These are phyloP conservation scores for Barypeithes pellucidus DNA, from an alignment of 2,888 invertebrate genomes.

Conservation along the genomic window DNA sequence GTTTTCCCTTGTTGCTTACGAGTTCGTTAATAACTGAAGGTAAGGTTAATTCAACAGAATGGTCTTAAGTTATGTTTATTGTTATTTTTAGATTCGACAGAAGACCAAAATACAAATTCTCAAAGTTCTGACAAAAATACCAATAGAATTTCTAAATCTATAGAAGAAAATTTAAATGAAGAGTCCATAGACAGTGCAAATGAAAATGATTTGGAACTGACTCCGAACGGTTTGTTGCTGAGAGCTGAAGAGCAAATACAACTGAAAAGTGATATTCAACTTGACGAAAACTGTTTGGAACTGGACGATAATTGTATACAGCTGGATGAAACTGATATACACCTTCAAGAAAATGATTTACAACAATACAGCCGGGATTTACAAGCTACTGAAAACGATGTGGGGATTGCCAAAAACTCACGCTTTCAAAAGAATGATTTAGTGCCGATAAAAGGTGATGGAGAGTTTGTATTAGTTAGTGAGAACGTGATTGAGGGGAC, in stretches of 20 bases:
- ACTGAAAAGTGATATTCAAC: neutral
- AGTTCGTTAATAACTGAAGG: conserved; percentile 60
- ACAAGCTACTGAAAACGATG: neutral
- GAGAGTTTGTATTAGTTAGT: neutral
- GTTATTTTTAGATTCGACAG: conserved; percentile 6
- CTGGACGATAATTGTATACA: neutral
- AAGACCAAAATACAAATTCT: neutral
- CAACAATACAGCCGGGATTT: no score
- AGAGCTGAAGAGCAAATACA: neutral
- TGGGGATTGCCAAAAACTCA: neutral
- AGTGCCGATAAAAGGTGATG: neutral
- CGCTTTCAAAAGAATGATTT: neutral
- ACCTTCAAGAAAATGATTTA: neutral
- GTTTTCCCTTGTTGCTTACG: conserved; percentile 64
- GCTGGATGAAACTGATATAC: neutral
- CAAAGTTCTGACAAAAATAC: conserved; percentile 28
- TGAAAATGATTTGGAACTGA: neutral
- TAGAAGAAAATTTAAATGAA: conserved; percentile 1
- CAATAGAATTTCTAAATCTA: neutral
- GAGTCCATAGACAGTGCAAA: conserved; percentile 23
- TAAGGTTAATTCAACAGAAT: conserved; percentile 31
- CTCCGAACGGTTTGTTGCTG: neutral
- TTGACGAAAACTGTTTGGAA: neutral
- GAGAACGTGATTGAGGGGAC: conserved; percentile 46
- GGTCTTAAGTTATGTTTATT: no score